Percentiles rank a stretch among this genome's conserved stretches.
Conservation (phyloP, 2,888 invertebrate species). For the Allolobophora icterica region DNA sequence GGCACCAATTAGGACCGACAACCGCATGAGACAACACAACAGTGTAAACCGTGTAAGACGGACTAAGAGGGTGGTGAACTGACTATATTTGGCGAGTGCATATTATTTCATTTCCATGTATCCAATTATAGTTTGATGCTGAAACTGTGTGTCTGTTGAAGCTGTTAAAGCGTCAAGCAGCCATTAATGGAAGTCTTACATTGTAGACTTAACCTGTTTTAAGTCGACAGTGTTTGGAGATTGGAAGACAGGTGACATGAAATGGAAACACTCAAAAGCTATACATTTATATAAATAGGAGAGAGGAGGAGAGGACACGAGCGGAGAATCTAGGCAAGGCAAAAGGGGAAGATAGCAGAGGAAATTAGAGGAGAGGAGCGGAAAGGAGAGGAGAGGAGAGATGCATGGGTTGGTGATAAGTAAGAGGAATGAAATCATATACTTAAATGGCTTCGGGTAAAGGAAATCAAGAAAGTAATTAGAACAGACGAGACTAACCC, state of each 20-base stretch:
- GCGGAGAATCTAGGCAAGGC: no score
- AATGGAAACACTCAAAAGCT: no score
- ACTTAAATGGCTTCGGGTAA: not conserved
- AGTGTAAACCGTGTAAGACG: not conserved
- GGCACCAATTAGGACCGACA: no score
- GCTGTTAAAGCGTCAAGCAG: not conserved
- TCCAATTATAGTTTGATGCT: not conserved
- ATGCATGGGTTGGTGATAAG: not conserved
- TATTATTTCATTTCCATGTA: not conserved
- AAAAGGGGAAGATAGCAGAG: no score
- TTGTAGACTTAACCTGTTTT: not conserved
- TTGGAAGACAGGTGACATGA: no score
- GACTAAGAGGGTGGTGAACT: not conserved
- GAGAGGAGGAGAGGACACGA: no score
- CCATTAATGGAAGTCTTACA: not conserved
- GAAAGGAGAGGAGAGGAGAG: no score
- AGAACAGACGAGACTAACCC: not conserved
- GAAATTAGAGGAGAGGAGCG: not conserved
- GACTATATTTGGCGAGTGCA: not conserved
- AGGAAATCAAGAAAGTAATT: not conserved
- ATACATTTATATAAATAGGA: no score
- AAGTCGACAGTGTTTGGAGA: no score
- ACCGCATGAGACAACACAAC: no score
- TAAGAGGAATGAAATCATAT: not conserved
- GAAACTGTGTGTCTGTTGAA: not conserved